Evolutionary conservation across 2,888 invertebrate species (phyloP), one percentile per base, ranked within the genome.

Genomic region (Encarsia formosa): DNA sequence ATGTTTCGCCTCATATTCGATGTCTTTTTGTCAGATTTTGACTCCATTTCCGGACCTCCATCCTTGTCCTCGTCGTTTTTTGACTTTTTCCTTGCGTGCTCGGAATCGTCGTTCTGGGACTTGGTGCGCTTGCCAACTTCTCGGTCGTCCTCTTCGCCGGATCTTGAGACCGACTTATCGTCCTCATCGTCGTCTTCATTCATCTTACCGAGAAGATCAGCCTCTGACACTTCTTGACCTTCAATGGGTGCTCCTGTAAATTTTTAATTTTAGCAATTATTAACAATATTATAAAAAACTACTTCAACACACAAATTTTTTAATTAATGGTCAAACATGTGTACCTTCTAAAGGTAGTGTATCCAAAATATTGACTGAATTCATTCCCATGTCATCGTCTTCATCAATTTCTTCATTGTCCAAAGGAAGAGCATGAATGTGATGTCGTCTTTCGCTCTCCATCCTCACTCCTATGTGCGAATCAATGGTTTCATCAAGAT

Each of bases 1-100:
- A 93, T 93, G 68, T 93, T 93, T 56, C 89, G 82, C 34, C 93
- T 79, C 67, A 91, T 81, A 72, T 87, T 88, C 15, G 81, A 65
- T 60, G 67, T 58, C 46, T 70, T 73, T 47, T 72, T 73, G 46
- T 72, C 70, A n/a, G 63, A 59, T 45, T 70, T 72, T 31, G 70
- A 70, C 61, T 71, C 70, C 1, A 66, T 59, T 2, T 59, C 51
- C 2, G 39, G 19, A 4, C 42, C 9, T 37, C 75, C 75, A 16
- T 76, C 77, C 49, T 61, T 61, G 19, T 67, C 68, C n/a, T 68
- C 73, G 15, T 74, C 70, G 35, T 71, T 71, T 47, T 69, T 73
- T 55, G 69, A 68, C 56, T 72, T 69, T 52, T 72, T 72, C 52
- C 68, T 66, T 3, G 60, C 50, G 3, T 62, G 61, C n/a, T 73